Conservation (phyloP, 2,113 vertebrate species). For the Tachycineta bicolor region DNA sequence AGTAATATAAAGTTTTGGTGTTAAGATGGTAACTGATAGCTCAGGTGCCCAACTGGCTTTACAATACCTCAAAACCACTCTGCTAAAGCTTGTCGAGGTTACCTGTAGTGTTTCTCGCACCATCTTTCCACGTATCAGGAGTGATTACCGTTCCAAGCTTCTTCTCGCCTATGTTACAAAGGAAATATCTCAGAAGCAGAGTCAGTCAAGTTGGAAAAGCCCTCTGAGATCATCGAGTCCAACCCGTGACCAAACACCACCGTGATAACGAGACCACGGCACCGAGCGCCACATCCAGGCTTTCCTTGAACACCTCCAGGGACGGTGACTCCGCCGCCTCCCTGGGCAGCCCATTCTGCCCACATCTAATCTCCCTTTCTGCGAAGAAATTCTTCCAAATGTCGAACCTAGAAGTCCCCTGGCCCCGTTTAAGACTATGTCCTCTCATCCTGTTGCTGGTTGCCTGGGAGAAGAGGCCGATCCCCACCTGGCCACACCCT, state of each 20-base stretch:
- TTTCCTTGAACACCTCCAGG: background rate
- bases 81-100: background rate
- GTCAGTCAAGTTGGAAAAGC: fast-evolving
- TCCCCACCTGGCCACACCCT: fast-evolving
- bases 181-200: background rate
- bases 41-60: background rate
- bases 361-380: background rate
- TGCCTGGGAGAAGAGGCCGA: background rate
- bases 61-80: background rate
- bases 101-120: conserved; percentile 98
- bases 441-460: fast-evolving
- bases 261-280: fast-evolving
- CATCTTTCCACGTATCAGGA: conserved; percentile 98
- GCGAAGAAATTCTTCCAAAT: background rate
- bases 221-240: fast-evolving
- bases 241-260: fast-evolving
- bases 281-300: fast-evolving
- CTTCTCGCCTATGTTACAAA: conserved; percentile 85
- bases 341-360: background rate
- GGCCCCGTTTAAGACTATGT: fast-evolving
- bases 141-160: conserved; percentile 96
- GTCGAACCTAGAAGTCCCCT: background rate
- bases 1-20: background rate
- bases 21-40: fast-evolving
- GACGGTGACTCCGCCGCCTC: fast-evolving